A percentile compares a stretch with the other conserved stretches of the same genome.
Conservation (phyloP, 2,113 vertebrate species). For the Anseranas semipalmata region DNA sequence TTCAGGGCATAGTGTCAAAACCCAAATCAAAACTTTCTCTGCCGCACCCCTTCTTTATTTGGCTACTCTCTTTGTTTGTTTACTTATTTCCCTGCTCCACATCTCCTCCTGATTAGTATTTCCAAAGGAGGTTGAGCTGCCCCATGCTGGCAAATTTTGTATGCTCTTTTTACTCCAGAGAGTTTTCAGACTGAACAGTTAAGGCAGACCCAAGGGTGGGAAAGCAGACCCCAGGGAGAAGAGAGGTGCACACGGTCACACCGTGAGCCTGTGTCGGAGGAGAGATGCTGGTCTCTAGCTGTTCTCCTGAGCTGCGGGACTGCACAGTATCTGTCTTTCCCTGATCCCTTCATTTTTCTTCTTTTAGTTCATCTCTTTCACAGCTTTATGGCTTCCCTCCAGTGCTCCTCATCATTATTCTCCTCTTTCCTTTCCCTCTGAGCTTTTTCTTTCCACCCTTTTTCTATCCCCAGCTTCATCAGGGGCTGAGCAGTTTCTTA, state of each 20-base stretch:
- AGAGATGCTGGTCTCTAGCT: not conserved
- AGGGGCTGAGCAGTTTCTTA: not conserved
- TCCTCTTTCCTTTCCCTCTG: not conserved
- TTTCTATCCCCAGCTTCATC: not conserved
- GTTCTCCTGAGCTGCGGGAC: not conserved
- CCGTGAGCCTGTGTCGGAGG: not conserved
- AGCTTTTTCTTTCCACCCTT: not conserved
- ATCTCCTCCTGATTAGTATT: not conserved
- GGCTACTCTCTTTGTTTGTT: not conserved
- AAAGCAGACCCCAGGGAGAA: not conserved
- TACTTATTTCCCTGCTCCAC: not conserved
- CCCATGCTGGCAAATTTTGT: rapidly evolving
- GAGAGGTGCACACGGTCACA: not conserved
- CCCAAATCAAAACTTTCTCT: not conserved
- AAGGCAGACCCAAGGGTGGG: too few relatives aligned
- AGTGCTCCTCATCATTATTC: rapidly evolving
- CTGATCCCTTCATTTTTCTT: not conserved
- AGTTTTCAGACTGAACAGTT: not conserved
- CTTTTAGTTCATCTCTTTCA: not conserved
- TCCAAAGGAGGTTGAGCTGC: not conserved
- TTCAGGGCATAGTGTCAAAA: not conserved
- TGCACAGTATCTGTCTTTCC: not conserved
- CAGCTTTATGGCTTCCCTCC: not conserved
- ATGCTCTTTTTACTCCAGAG: not conserved
- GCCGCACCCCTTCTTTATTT: not conserved